A percentile compares a stretch with the other conserved stretches of the same genome.
These are phyloP conservation scores for Calliphora vomitoria DNA, from an alignment of 2,888 invertebrate species.

Conservation along the genomic window DNA sequence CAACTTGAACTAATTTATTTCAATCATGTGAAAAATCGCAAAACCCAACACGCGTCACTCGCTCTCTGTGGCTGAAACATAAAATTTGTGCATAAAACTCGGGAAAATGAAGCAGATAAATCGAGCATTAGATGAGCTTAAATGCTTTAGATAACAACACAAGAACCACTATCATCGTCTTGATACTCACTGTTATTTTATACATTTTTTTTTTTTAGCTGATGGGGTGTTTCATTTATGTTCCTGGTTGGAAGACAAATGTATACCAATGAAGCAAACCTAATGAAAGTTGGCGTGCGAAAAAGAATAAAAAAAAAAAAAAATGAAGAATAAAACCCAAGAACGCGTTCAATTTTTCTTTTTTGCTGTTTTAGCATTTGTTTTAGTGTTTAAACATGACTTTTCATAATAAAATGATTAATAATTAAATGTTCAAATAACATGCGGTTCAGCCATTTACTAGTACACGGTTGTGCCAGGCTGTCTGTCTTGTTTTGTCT, in stretches of 20 bases:
- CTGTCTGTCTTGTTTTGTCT: slow-evolving; percentile 6
- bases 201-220: neutral
- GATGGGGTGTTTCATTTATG: slow-evolving; percentile 43
- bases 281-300: slow-evolving; percentile 71
- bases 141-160: slow-evolving; percentile 42
- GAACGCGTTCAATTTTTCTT: slow-evolving; percentile 54
- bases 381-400: slow-evolving; percentile 68
- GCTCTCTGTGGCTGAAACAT: neutral
- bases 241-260: slow-evolving; percentile 45
- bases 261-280: slow-evolving; percentile 46
- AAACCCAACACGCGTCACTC: slow-evolving; percentile 55
- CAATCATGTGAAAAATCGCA: slow-evolving; percentile 66
- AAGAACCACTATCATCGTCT: slow-evolving; percentile 21
- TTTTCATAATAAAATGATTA: slow-evolving; percentile 71
- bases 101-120: slow-evolving; percentile 59
- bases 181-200: neutral
- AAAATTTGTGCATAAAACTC: slow-evolving; percentile 46
- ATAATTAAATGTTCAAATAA: slow-evolving; percentile 72
- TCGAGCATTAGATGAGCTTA: slow-evolving; percentile 60
- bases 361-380: slow-evolving; percentile 33
- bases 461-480: neutral
- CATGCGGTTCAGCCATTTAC: slow-evolving; percentile 60
- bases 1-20: slow-evolving; percentile 69
- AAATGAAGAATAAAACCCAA: slow-evolving; percentile 9
- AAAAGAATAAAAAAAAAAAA: slow-evolving; percentile 11